phyloP scores from a whole-genome alignment of 1,140 invertebrate genomes.

The Holotrichia oblita region DNA sequence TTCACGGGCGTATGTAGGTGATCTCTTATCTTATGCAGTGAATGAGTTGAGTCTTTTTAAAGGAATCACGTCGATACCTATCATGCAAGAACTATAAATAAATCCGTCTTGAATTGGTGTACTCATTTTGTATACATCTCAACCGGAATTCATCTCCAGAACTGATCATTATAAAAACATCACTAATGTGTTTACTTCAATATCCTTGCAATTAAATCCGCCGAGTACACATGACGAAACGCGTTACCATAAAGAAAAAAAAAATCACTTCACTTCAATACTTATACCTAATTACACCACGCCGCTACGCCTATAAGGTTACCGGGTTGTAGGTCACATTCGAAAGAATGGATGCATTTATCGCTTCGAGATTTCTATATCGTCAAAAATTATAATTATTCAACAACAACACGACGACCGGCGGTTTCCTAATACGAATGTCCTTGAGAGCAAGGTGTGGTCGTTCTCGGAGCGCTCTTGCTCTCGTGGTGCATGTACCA shows the following conservation, averaged over 20 bases:
- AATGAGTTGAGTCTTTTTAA: neutral
- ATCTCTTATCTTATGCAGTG: neutral
- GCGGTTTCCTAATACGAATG: neutral
- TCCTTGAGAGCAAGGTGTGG: neutral
- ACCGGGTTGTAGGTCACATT: slow-evolving; percentile 12
- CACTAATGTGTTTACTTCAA: neutral
- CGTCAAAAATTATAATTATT: slow-evolving; percentile 29
- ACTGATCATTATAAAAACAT: neutral
- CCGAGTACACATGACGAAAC: neutral
- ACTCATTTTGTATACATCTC: neutral
- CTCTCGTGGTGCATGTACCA: neutral
- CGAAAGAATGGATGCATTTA: neutral
- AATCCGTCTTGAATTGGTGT: neutral
- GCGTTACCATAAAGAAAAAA: neutral
- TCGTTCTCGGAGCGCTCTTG: neutral
- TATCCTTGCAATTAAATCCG: neutral
- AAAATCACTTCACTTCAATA: too few relatives aligned
- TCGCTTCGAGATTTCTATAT: neutral
- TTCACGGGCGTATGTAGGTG: neutral
- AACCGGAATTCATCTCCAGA: neutral
- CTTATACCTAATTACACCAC: neutral
- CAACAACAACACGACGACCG: neutral
- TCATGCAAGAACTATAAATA: neutral
- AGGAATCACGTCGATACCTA: neutral
- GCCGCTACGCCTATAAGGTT: neutral